A percentile compares a stretch with the other conserved stretches of the same genome.
phyloP scores from a whole-genome alignment of 2,113 vertebrate genomes.

The Labrus mixtus region DNA sequence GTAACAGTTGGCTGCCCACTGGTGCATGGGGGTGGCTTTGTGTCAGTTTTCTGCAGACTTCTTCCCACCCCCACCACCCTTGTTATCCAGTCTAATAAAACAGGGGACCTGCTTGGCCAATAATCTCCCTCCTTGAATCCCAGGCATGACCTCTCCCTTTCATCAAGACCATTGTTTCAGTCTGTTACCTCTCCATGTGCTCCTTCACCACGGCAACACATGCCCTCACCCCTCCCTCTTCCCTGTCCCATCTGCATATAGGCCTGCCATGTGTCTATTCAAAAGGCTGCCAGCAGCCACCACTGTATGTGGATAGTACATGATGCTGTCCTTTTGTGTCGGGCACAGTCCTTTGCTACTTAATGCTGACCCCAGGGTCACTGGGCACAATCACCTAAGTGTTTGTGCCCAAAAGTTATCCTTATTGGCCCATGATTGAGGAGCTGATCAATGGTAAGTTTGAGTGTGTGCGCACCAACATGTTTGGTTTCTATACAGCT shows the following conservation, averaged over 20 bases:
- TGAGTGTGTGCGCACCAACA: conserved; percentile 51
- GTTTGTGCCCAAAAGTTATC: conserved; percentile 78
- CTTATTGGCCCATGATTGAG: conserved; percentile 80
- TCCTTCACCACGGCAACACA: conserved; percentile 77
- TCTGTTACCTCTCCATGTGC: conserved; percentile 80
- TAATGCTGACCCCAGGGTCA: conserved; percentile 78
- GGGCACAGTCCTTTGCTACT: conserved; percentile 66
- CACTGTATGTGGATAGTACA: conserved; percentile 82
- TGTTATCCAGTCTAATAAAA: conserved; percentile 64
- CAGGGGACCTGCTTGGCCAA: conserved; percentile 65
- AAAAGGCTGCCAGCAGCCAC: conserved; percentile 67
- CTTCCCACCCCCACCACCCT: conserved; percentile 48
- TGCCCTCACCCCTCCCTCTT: conserved; percentile 26
- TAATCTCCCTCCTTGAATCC: conserved; percentile 76
- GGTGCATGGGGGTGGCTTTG: conserved; percentile 74
- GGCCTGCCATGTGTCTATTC: conserved; percentile 83
- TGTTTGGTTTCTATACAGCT: conserved; percentile 50
- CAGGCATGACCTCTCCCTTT: conserved; percentile 77
- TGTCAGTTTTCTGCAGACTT: conserved; percentile 76
- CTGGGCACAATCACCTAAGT: conserved; percentile 69
- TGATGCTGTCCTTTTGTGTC: conserved; percentile 77
- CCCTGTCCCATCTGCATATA: conserved; percentile 82
- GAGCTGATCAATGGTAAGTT: conserved; percentile 66
- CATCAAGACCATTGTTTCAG: conserved; percentile 82
- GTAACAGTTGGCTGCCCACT: conserved; percentile 81